These are phyloP conservation scores for Picathartes gymnocephalus DNA, from an alignment of 2,113 vertebrate species.

Conservation along the genomic window DNA sequence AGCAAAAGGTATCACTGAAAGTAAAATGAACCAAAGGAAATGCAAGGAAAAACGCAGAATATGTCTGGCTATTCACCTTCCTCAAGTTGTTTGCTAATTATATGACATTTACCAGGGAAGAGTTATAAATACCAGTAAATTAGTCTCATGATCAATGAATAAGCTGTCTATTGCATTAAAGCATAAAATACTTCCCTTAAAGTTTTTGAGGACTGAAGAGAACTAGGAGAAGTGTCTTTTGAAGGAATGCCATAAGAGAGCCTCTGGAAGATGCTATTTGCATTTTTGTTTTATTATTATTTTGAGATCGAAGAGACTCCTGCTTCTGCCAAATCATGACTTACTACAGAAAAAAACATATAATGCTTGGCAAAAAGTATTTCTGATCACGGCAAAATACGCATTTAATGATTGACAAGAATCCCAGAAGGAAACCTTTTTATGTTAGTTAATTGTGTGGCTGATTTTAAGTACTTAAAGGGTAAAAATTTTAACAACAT, in stretches of 20 bases:
- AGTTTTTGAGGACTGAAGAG: not conserved
- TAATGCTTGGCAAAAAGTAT: not conserved
- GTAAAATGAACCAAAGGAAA: not conserved
- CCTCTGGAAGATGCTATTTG: not conserved
- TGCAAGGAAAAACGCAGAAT: not conserved
- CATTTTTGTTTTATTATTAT: not conserved
- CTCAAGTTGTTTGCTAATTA: not conserved
- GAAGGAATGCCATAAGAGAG: not conserved
- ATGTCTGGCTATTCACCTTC: not conserved
- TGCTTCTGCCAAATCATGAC: not conserved
- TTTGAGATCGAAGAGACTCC: not conserved
- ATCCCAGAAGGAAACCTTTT: not conserved
- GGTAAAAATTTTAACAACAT: not conserved
- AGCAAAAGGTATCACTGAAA: not conserved
- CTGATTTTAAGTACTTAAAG: not conserved
- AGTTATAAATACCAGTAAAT: not conserved
- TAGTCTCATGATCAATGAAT: not conserved
- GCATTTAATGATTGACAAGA: not conserved
- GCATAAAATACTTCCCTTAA: not conserved
- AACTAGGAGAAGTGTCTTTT: not conserved
- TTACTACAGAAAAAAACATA: not conserved
- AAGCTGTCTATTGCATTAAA: not conserved
- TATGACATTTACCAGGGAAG: not conserved
- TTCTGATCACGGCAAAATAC: not conserved
- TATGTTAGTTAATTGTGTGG: not conserved